Conservation (phyloP, 2,797 vertebrate species). For the Oreortyx pictus region DNA sequence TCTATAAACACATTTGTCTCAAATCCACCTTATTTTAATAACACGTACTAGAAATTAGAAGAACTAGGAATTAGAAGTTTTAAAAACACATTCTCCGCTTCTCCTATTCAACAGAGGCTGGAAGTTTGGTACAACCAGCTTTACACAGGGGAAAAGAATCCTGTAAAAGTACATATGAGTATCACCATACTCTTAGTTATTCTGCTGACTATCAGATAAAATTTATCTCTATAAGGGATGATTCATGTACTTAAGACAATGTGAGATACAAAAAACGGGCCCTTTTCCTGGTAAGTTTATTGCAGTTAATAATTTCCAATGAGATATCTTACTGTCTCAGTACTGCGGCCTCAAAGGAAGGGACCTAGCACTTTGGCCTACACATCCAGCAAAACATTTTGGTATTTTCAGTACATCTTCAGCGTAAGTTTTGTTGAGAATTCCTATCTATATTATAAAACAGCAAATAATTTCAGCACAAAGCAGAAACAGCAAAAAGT, state of each 20-base stretch:
- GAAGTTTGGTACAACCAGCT: not conserved
- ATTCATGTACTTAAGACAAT: not conserved
- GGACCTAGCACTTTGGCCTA: not conserved
- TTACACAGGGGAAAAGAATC: not conserved
- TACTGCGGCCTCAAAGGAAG: not conserved
- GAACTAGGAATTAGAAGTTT: not conserved
- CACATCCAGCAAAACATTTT: not conserved
- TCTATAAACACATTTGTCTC: not conserved
- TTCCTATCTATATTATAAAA: not conserved
- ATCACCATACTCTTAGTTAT: not conserved
- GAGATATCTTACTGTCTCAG: not conserved
- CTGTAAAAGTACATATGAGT: not conserved
- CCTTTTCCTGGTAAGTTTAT: not conserved
- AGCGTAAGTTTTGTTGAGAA: not conserved
- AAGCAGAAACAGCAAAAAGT: not conserved
- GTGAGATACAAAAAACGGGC: not conserved
- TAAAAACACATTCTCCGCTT: not conserved
- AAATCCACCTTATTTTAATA: not conserved
- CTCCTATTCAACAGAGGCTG: not conserved
- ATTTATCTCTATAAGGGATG: not conserved
- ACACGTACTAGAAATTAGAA: not conserved
- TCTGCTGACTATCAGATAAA: not conserved
- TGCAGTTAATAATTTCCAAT: not conserved
- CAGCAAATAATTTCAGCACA: not conserved
- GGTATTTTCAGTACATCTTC: not conserved